A percentile compares a stretch with the other conserved stretches of the same genome.
Conservation (phyloP, 2,797 vertebrate species). For the Taeniopygia guttata region DNA sequence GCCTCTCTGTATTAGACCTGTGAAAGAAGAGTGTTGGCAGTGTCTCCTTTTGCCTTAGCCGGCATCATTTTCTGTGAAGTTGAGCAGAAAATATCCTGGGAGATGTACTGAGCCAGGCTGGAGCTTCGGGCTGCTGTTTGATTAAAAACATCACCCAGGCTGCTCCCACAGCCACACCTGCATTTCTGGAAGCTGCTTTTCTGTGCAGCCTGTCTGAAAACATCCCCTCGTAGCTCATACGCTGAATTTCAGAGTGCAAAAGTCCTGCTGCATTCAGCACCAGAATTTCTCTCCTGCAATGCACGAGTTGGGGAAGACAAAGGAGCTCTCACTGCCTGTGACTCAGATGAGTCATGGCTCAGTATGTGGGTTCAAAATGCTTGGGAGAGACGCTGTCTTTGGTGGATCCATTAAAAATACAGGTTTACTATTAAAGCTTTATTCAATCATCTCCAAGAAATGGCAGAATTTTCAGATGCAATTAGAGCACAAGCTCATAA, state of each 20-base stretch:
- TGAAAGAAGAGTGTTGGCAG: not conserved
- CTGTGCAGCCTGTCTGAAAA: not conserved
- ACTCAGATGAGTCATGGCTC: not conserved
- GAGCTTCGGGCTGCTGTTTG: not conserved
- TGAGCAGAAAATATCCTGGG: not conserved
- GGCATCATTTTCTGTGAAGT: rapidly evolving
- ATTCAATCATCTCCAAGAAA: not conserved
- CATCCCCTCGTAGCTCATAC: rapidly evolving
- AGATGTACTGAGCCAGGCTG: not conserved
- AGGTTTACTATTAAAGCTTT: not conserved
- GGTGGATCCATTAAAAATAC: not conserved
- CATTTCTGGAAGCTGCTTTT: not conserved
- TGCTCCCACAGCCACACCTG: not conserved
- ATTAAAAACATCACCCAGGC: not conserved
- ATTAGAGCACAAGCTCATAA: not conserved
- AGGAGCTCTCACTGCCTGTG: not conserved
- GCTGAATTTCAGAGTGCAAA: not conserved
- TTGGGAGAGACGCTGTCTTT: not conserved
- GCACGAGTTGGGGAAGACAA: not conserved
- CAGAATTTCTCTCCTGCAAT: not conserved
- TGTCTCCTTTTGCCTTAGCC: not conserved
- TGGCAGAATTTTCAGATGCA: not conserved
- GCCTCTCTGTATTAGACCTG: not conserved
- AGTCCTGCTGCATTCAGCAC: not conserved
- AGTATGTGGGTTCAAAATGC: not conserved